Evolutionary conservation across 1,140 invertebrate species (phyloP).

Genomic region (Drosophila watanabei): DNA sequence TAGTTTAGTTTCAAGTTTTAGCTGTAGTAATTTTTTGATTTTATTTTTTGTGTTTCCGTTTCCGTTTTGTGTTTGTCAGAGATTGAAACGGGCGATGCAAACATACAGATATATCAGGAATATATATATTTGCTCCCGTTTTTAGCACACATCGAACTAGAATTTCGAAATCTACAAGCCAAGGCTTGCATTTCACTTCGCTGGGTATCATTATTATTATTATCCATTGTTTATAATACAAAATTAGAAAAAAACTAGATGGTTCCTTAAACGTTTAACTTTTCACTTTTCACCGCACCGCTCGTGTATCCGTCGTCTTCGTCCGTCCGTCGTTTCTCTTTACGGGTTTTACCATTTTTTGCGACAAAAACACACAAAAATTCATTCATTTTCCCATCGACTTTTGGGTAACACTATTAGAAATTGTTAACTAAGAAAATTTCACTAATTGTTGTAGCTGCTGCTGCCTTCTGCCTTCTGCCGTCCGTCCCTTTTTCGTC

Average conservation of each 20-base stretch:
- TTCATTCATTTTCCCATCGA: constrained; percentile 44
- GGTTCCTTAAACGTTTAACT: constrained; percentile 38
- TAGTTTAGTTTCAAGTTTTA: constrained; percentile 20
- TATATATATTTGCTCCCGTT: constrained; percentile 41
- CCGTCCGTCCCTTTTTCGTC: constrained; percentile 32
- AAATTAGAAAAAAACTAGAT: constrained; percentile 50
- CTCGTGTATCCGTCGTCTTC: constrained; percentile 12
- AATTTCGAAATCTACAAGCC: constrained; percentile 35
- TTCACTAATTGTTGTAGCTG: constrained; percentile 69
- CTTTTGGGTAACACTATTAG: constrained; percentile 42
- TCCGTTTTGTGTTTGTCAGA: constrained; percentile 54
- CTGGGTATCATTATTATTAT: constrained; percentile 18
- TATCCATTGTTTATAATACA: constrained; percentile 44
- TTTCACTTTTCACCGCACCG: constrained; percentile 23
- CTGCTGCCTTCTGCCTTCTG: constrained; percentile 44
- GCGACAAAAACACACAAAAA: constrained; percentile 48
- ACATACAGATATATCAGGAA: constrained; percentile 34
- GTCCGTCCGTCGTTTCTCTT: constrained; percentile 23
- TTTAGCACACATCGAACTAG: constrained; percentile 68
- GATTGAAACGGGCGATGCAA: constrained; percentile 19
- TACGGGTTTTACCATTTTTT: neutral
- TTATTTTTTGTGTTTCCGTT: constrained; percentile 49
- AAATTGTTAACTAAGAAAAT: constrained; percentile 79
- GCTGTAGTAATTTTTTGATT: constrained; percentile 1
- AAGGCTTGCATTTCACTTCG: constrained; percentile 28